Base-by-base conservation (phyloP, 1,140 invertebrate genomes). In the Aphaenogaster floridana region DNA sequence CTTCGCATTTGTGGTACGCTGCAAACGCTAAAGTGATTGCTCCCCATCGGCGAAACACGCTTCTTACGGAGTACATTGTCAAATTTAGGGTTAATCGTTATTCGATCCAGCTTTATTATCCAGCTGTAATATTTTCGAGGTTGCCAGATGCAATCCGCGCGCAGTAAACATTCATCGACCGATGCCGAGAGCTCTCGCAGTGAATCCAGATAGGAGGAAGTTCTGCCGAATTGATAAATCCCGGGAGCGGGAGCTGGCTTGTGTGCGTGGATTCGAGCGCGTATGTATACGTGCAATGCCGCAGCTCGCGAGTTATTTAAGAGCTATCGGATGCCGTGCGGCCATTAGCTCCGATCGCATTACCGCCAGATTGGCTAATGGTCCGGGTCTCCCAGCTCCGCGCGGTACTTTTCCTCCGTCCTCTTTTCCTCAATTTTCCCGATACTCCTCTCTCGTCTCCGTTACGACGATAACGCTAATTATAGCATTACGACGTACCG, bases 281-380 rank as follows among this genome's bases (percentile, higher is more conserved):
- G 86, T 85, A 68, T 79, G 64, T 71, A 81, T 78, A 86, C 74
- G 86, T 90, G 85, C 81, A 87, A 88, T 87, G 89, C 86, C 88
- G 86, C 86, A 89, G 89, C 88, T 92, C 78, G 89, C 89, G 89
- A 93, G 89, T 91, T 91, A 93, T 93, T 92, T 92, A 91, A 90
- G 90, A 91, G 89, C 81, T 92, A 93, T 92, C 89, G 90, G 78
- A 85, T 89, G 87, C 88, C 57, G 89, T 76, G 86, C 87, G 78
- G 90, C 91, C 93, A 93, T 92, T 93, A 93, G 91, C 91, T 66
- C 74, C 92, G 90, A 92, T 92, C 89, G 91, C 90, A 92, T 93
- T 93, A 92, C 92, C 92, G 84, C 89, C 59, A 59, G 79, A 88
- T 90, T 89, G 86, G 91, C 89, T 93, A 93, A 93, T 93, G 91